Percentiles rank a stretch among this genome's conserved stretches.
These are phyloP conservation scores for Thymelicus lineola DNA, from an alignment of 2,888 invertebrate species.

Conservation along the genomic window DNA sequence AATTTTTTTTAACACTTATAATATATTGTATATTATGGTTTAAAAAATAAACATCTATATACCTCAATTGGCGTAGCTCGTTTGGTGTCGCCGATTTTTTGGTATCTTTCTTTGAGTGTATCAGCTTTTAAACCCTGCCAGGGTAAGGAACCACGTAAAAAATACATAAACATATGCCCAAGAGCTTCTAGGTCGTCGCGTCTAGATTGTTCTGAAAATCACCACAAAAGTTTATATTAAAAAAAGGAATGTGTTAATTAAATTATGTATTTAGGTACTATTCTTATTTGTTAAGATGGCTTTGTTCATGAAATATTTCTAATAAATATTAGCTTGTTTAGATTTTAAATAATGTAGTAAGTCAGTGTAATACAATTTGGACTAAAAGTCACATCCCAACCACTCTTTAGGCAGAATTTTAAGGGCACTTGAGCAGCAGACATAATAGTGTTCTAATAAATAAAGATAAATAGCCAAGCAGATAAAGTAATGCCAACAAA, in stretches of 20 bases:
- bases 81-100: slow-evolving; percentile 99
- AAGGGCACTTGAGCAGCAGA: slow-evolving; percentile 1
- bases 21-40: no score
- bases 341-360: no score
- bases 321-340: no score
- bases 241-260: neutral
- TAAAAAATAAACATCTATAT: slow-evolving; percentile 23
- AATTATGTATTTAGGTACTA: no score
- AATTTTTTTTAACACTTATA: no score
- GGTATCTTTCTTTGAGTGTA: slow-evolving; percentile 99
- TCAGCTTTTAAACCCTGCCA: slow-evolving; percentile 99
- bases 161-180: slow-evolving; percentile 99
- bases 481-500: no score
- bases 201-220: slow-evolving; percentile 96
- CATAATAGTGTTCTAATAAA: slow-evolving; percentile 1
- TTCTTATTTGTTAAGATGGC: no score
- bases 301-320: no score
- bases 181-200: slow-evolving; percentile 99
- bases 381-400: slow-evolving; percentile 15
- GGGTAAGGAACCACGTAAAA: slow-evolving; percentile 99
- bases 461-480: no score
- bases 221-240: neutral
- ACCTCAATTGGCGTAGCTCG: slow-evolving; percentile 99
- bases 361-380: no score
- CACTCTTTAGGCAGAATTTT: neutral